Evolutionary conservation across 1,140 invertebrate genomes (phyloP), one percentile per base, ranked within the genome.

Genomic region (Leptoteleia sp.): DNA sequence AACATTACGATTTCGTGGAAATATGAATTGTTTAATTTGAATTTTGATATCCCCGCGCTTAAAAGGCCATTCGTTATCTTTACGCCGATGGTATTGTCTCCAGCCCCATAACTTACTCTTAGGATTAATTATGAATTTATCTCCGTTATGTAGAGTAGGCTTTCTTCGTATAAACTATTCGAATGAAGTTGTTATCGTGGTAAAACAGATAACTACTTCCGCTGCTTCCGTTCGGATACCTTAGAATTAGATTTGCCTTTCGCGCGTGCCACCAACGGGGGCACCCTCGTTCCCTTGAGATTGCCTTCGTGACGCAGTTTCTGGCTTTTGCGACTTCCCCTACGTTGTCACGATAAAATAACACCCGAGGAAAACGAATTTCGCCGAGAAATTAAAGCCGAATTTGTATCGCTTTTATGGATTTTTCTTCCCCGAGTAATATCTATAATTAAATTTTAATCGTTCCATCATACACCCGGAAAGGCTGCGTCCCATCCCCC

Each of bases 171-270:
- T 68, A 68, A 62, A 55, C 62, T 43, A 61, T 64, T 43, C 13
- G 45, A 50, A 68, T 65, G 33, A 45, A 76, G 45, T 50, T 40
- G 48, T 80, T 80, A 80, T 80, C 72, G 27, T 37, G 62, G 48
- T 47, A 42, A 52, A 80, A 72, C 55, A 76, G 71, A 62, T 65
- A 67, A 70, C 55, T 40, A 68, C 71, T 76, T 78, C 76, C 71
- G 71, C 5, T 27, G 48, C 65, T 81, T 81, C 73, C 72, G 70
- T 54, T 70, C 19, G 43, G 42, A 72, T 64, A 52, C 48, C 35
- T 65, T 67, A 59, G 64, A 78, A 76, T 80, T 83, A 80, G 55
- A 76, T 68, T 78, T 47, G 77, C 27, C 52, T 71, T 57, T 81
- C 68, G 61, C 76, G 77, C 76, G 72, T 76, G 71, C 54, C 70